A percentile compares a stretch with the other conserved stretches of the same genome.
Evolutionary conservation across 23 tunicate genomes (phyloP).

Genomic region (Halocynthia roretzi): DNA sequence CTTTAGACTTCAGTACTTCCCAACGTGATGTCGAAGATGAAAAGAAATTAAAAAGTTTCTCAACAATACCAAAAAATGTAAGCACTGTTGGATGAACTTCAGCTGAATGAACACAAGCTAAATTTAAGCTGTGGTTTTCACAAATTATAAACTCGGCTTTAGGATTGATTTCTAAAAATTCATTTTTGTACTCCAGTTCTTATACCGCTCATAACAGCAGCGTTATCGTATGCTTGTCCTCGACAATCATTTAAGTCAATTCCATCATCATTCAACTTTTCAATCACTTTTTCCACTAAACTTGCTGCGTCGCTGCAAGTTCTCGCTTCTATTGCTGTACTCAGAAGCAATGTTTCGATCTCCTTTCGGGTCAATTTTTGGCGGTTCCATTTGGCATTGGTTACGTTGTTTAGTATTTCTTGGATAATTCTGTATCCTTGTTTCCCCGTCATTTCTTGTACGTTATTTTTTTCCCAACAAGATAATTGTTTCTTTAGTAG

Average conservation of each 20-base stretch:
- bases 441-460: too few relatives aligned
- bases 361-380: too few relatives aligned
- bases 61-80: slow-evolving; percentile 4
- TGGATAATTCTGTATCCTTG: too few relatives aligned
- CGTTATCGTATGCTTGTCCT: slow-evolving; percentile 9
- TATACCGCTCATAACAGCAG: slow-evolving; percentile 7
- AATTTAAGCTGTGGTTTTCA: not conserved
- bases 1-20: too few relatives aligned
- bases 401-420: too few relatives aligned
- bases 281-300: not conserved
- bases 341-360: too few relatives aligned
- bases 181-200: not conserved
- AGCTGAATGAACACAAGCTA: not conserved
- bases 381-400: too few relatives aligned
- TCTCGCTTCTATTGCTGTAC: too few relatives aligned
- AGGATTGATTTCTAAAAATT: slow-evolving; percentile 5
- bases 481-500: too few relatives aligned
- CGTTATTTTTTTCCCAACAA: too few relatives aligned
- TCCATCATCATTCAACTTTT: not conserved
- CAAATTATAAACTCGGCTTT: not conserved
- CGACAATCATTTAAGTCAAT: slow-evolving; percentile 2
- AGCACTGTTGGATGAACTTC: slow-evolving; percentile 9
- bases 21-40: not conserved
- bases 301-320: not conserved
- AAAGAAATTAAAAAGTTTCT: not conserved